A percentile compares a stretch with the other conserved stretches of the same genome.
Evolutionary conservation across 1,140 invertebrate species (phyloP).

Genomic region (Drosophila miranda): DNA sequence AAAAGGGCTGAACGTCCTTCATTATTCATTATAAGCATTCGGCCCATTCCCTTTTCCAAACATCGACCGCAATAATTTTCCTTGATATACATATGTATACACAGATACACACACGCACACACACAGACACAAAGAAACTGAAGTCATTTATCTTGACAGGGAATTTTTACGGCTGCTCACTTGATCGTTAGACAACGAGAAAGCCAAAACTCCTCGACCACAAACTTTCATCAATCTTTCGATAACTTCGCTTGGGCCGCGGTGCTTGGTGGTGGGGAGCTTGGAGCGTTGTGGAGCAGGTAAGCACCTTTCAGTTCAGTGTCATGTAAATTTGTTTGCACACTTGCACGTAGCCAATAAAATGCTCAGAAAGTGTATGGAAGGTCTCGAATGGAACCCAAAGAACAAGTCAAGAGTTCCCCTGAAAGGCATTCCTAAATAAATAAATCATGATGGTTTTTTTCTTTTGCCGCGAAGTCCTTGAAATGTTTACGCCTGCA

Average conservation of each 20-base stretch:
- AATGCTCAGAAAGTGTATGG: constrained; percentile 54
- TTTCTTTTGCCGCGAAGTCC: constrained; percentile 35
- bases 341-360: constrained; percentile 79
- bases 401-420: neutral
- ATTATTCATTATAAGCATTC: too few species aligned
- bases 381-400: constrained; percentile 37
- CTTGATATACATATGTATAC: neutral
- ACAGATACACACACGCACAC: constrained; percentile 35
- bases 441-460: constrained; percentile 73
- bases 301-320: constrained; percentile 69
- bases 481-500: constrained; percentile 68
- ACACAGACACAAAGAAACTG: constrained; percentile 13
- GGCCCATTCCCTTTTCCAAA: too few species aligned
- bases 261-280: neutral
- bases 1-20: constrained; percentile 67
- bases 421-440: constrained; percentile 63
- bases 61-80: constrained; percentile 68
- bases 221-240: constrained; percentile 77
- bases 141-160: constrained; percentile 60
- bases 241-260: constrained; percentile 57
- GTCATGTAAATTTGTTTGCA: constrained; percentile 79
- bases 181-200: constrained; percentile 36
- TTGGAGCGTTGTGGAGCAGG: constrained; percentile 17
- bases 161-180: constrained; percentile 37
- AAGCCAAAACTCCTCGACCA: constrained; percentile 26